Percentiles rank a stretch among this genome's conserved stretches.
phyloP scores from a whole-genome alignment of 2,797 vertebrate genomes.

The Amphiprion clarkii region DNA sequence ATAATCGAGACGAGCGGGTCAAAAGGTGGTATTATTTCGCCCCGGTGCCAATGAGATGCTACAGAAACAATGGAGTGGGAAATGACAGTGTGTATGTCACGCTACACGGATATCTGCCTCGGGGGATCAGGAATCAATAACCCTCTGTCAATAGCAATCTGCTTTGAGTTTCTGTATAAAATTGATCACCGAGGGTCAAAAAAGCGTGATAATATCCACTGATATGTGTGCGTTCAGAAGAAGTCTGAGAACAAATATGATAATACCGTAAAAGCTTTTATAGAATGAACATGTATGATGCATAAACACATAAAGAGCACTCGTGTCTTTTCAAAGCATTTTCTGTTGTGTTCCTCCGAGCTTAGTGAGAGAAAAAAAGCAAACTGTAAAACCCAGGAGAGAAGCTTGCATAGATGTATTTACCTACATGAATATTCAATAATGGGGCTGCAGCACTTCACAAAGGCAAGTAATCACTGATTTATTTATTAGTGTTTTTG shows the following conservation, averaged over 20 bases:
- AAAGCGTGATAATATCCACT: neutral
- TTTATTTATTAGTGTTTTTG: conserved; percentile 81
- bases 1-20: conserved; percentile 50
- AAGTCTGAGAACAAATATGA: neutral
- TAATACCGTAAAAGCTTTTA: neutral
- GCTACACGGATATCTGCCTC: conserved; percentile 34
- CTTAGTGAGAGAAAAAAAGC: conserved; percentile 36
- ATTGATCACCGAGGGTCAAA: conserved; percentile 29
- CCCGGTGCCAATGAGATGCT: conserved; percentile 38
- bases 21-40: conserved; percentile 39
- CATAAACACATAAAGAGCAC: conserved; percentile 27
- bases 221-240: neutral
- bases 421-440: conserved; percentile 84
- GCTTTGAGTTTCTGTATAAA: conserved; percentile 40
- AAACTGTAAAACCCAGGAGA: conserved; percentile 64
- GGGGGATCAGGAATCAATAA: conserved; percentile 56
- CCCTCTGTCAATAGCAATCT: conserved; percentile 56
- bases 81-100: conserved; percentile 45
- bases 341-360: conserved; percentile 23
- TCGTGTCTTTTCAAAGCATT: conserved; percentile 37
- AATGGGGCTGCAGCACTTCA: conserved; percentile 67
- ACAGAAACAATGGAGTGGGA: conserved; percentile 49
- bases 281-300: conserved; percentile 29
- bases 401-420: conserved; percentile 71
- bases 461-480: conserved; percentile 77